Evolutionary conservation across 2,113 vertebrate genomes (phyloP).

Genomic region (Oryzias javanicus): DNA sequence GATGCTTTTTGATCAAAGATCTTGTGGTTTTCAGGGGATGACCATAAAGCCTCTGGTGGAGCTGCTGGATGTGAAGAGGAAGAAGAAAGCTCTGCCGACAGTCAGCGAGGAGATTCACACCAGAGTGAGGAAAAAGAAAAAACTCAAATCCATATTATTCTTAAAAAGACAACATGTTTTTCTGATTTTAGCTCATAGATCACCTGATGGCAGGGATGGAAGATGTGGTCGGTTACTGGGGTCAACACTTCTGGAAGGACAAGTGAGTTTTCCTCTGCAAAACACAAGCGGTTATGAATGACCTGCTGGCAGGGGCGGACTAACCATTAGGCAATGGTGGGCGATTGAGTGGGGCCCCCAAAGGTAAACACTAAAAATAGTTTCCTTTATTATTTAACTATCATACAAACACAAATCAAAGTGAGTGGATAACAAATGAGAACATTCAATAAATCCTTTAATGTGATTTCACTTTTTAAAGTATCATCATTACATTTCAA

Average conservation of each 20-base stretch:
- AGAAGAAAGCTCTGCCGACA: slow-evolving; percentile 77
- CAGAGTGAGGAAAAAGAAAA: slow-evolving; percentile 70
- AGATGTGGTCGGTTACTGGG: slow-evolving; percentile 85
- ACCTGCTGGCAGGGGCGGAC: no score
- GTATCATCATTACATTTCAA: no score
- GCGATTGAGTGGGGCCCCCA: no score
- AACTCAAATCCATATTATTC: neutral
- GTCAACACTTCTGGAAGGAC: slow-evolving; percentile 89
- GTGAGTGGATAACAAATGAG: no score
- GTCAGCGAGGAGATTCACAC: slow-evolving; percentile 84
- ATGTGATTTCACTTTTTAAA: no score
- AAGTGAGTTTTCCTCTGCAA: slow-evolving; percentile 69
- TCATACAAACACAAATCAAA: no score
- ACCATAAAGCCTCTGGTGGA: slow-evolving; percentile 82
- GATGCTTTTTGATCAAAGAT: no score
- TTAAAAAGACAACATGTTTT: neutral
- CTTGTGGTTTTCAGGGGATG: slow-evolving; percentile 73
- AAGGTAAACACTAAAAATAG: no score
- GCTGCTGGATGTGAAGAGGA: slow-evolving; percentile 82
- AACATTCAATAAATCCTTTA: no score
- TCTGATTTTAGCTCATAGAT: slow-evolving; percentile 79
- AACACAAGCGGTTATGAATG: no score
- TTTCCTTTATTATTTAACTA: no score
- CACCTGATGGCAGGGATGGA: slow-evolving; percentile 85
- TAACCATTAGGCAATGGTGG: no score